Evolutionary conservation across 2,888 invertebrate genomes (phyloP).

Genomic region (Tholera decimalis): DNA sequence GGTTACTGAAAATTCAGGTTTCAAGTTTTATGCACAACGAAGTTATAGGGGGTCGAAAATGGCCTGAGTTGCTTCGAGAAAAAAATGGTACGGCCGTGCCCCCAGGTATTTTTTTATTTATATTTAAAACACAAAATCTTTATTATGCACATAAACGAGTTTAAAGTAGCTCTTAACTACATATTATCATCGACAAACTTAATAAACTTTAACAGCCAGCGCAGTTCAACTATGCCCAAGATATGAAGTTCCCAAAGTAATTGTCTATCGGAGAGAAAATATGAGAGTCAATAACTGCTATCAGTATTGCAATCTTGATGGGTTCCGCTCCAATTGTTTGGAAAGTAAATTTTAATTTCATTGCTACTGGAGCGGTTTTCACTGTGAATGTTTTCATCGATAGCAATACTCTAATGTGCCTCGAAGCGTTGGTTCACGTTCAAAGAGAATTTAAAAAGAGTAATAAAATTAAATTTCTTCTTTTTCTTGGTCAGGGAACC

Average conservation of each 20-base stretch:
- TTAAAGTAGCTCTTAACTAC: too few species aligned
- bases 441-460: slow-evolving; percentile 3
- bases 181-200: background rate
- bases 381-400: slow-evolving; percentile 39
- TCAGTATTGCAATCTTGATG: slow-evolving; percentile 16
- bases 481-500: background rate
- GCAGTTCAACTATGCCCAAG: background rate
- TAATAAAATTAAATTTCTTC: background rate
- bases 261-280: slow-evolving; percentile 22
- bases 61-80: too few species aligned
- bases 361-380: slow-evolving; percentile 27
- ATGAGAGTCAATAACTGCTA: slow-evolving; percentile 42
- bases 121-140: background rate
- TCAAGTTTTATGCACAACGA: too few species aligned
- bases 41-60: too few species aligned
- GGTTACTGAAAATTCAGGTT: too few species aligned
- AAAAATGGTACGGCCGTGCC: too few species aligned
- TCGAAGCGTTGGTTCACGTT: background rate
- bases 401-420: slow-evolving; percentile 17
- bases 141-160: background rate
- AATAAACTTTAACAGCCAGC: background rate
- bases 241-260: slow-evolving; percentile 19
- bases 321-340: slow-evolving; percentile 40
- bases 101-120: too few species aligned
- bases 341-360: slow-evolving; percentile 50